Evolutionary conservation across 1,140 invertebrate species (phyloP), one percentile per base, ranked within the genome.

Genomic region (Brachionus angularis): DNA sequence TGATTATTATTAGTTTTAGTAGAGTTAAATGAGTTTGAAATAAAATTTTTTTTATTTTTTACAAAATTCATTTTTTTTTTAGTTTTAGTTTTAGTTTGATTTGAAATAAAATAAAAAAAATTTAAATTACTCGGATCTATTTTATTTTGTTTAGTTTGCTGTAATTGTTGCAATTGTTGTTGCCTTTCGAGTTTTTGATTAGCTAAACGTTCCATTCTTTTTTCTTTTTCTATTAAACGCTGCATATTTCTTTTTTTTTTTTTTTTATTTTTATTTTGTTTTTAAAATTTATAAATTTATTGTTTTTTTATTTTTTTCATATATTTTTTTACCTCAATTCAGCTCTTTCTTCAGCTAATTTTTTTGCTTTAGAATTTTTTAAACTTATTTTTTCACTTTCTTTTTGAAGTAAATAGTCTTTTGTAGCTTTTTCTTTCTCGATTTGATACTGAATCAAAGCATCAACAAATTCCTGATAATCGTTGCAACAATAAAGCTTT

Each of bases 401-500:
- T n/a, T 23, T n/a, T 47, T 70, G 29, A 14, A 34, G 50, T n/a
- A 34, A 39, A 16, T 52, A 16, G 1, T 52, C 8, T 47, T 70
- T 50, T 14, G 21, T 36, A 5, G n/a, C 29, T 14, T 50, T 34
- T 50, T 70, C 31, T 10, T 50, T 50, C 18, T 70, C 67, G 23
- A 50, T 70, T 18, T 70, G 47, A 25, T 50, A 50, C 14, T 52
- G 36, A 31, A 70, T 42, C 29, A 70, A 27, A 18, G 67, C 47
- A 42, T 70, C 67, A 2, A 81, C 77, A 74, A 80, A 80, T 34
- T 81, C 77, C 1, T 75, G 69, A 62, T 80, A 81, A 4, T 77
- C 74, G 33, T 77, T 76, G 74, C 80, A 81, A 61, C 80, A 81
- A 71, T 80, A 80, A 33, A 81, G 64, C 34, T 75, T 16, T 16